phyloP scores from a whole-genome alignment of 2,888 invertebrate genomes.

The Alentia gelatinosa region DNA sequence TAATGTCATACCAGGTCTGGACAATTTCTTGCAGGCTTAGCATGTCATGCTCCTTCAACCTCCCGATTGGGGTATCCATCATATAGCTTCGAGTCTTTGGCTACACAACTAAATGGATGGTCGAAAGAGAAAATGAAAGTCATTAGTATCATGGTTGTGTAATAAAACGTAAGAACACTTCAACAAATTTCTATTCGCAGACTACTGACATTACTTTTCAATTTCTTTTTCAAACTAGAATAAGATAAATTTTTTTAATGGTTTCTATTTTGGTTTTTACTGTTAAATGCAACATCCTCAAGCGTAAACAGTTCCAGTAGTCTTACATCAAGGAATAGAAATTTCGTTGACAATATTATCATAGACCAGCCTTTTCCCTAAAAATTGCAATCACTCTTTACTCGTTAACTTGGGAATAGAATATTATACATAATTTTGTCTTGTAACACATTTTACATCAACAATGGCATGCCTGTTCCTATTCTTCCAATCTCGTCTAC shows the following conservation, averaged over 20 bases:
- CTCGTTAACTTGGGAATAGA: background rate
- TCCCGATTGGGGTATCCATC: constrained; percentile 46
- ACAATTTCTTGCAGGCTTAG: constrained; percentile 54
- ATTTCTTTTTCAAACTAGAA: background rate
- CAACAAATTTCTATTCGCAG: constrained; percentile 42
- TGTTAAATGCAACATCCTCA: too few relatives aligned
- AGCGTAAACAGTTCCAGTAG: background rate
- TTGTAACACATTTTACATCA: background rate
- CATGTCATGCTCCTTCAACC: constrained; percentile 53
- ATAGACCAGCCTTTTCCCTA: background rate
- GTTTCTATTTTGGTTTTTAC: too few relatives aligned
- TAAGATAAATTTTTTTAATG: too few relatives aligned
- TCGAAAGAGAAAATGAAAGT: constrained; percentile 56
- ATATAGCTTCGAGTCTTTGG: constrained; percentile 51
- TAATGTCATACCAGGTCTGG: constrained; percentile 58
- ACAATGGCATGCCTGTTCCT: background rate
- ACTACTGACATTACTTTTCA: background rate
- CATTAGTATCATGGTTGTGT: constrained; percentile 54
- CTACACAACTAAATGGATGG: constrained; percentile 52
- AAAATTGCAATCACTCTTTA: background rate
- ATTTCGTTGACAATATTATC: background rate
- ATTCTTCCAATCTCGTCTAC: background rate
- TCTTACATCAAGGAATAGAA: constrained; percentile 42
- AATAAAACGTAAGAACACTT: background rate
- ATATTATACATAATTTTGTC: background rate